Evolutionary conservation across 1,140 invertebrate genomes (phyloP).

Genomic region (Rhyacophila brunnea): DNA sequence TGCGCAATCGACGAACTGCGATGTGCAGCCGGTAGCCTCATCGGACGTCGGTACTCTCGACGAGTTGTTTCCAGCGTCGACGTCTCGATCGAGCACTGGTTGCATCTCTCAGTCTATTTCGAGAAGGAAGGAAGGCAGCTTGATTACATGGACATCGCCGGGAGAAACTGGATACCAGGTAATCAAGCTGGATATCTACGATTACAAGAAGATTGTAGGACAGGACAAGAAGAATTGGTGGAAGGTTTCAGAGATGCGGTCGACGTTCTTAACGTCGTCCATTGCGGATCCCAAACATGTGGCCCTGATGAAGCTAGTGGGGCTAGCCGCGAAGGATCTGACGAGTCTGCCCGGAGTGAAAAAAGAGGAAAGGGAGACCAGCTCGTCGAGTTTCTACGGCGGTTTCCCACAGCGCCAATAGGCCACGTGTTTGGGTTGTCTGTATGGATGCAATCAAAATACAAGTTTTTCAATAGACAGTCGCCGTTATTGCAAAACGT

Average conservation of each 20-base stretch:
- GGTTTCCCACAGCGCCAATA: not conserved
- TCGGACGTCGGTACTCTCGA: too few species aligned
- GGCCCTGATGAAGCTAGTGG: too few species aligned
- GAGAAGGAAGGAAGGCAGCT: conserved; percentile 17
- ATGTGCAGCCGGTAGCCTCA: too few species aligned
- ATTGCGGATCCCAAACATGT: not conserved
- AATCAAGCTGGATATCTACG: conserved; percentile 23
- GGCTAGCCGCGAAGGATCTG: not conserved
- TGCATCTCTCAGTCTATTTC: conserved; percentile 25
- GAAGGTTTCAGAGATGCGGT: conserved; percentile 15
- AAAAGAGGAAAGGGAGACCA: conserved; percentile 9
- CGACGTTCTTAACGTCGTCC: conserved; percentile 16
- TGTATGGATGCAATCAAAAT: not conserved
- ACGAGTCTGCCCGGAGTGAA: not conserved
- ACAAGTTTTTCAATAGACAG: not conserved
- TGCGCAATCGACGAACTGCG: too few species aligned
- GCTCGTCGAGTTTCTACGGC: not conserved
- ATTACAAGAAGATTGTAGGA: conserved; percentile 17
- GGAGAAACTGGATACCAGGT: conserved; percentile 21
- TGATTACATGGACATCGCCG: not conserved
- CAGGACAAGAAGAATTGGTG: conserved; percentile 21
- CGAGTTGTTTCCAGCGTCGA: not conserved
- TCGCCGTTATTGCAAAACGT: not conserved
- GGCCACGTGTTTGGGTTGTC: too few species aligned
- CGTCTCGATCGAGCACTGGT: conserved; percentile 4